phyloP scores from a whole-genome alignment of 2,888 invertebrate species.

The Spisula solida region DNA sequence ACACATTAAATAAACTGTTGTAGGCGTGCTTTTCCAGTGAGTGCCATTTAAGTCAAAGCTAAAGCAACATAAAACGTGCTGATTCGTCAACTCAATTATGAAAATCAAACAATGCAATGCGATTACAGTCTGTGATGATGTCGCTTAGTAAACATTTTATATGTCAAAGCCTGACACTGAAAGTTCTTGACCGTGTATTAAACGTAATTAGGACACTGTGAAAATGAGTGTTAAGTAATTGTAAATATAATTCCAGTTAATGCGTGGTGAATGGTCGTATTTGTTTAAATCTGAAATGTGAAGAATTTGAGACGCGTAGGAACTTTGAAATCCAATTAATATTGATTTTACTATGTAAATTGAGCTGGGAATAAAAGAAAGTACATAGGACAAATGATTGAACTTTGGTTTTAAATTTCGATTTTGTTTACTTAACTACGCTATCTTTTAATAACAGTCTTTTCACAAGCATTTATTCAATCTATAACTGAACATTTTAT shows the following conservation, averaged over 20 bases:
- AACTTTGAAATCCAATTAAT: neutral
- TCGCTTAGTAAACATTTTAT: neutral
- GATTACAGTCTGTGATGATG: neutral
- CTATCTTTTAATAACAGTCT: too few relatives aligned
- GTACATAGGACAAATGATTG: neutral
- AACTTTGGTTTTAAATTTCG: too few relatives aligned
- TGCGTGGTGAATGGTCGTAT: neutral
- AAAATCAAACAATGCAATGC: neutral
- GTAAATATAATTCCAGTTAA: neutral
- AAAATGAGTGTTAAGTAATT: conserved; percentile 1
- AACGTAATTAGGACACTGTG: neutral
- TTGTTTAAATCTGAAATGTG: neutral
- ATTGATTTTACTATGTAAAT: neutral
- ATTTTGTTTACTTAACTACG: too few relatives aligned
- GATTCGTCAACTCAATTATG: neutral
- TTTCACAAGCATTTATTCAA: too few relatives aligned
- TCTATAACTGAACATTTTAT: too few relatives aligned
- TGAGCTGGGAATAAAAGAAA: neutral
- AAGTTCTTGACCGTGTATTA: neutral
- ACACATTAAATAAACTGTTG: too few relatives aligned
- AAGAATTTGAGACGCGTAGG: neutral
- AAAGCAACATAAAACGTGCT: neutral
- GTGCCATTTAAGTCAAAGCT: neutral
- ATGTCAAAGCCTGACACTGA: neutral
- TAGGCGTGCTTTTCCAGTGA: neutral